Base-by-base conservation (phyloP, 2,113 vertebrate species). In the Gavialis gangeticus region DNA sequence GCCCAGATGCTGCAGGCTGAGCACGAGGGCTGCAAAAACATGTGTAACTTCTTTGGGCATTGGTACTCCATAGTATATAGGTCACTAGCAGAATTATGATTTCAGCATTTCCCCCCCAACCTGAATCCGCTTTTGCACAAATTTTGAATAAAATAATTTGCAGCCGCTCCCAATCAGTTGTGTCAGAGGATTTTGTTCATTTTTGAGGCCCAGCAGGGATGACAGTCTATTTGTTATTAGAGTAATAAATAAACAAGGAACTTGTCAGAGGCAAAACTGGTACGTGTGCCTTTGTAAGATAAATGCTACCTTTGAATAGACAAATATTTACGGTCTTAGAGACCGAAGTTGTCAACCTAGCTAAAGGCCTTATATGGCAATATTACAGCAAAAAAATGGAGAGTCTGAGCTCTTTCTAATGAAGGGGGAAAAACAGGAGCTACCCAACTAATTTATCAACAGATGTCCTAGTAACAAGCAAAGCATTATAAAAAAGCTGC, bases 221-320 rank as follows among this genome's bases (percentile, higher is more conserved):
- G 98, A 98, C 98, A 98, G 97, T 98, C 97, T 97, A 98, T 98
- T 98, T 98, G 97, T 98, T 98, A 98, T 98, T 97, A 96, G 95
- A 96, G 95, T 97, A 98, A 98, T 98, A 98, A 98, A 98, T 98
- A 98, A 98, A 98, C 97, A 98, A 98, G 96, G 97, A 97, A 97
- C 97, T 97, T 98, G 97, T 98, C 98, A 98, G 97, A 97, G 95
- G 89, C 6, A 97, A 97, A 98, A 98, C 97, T 97, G 97, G 97
- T 97, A 97, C 89, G 94, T 96, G 93, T 78, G 97, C 96, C 96
- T 97, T 95, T 97, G 95, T 96, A 98, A 98, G 98, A 98, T 97
- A 98, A 98, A 98, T 98, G 97, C 96, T 97, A 97, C 97, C 88
- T 97, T 97, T 97, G 97, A 98, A 97, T 95, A 98, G 98, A 97